These are phyloP conservation scores for Heterochromis multidens DNA, from an alignment of 2,113 vertebrate species.

Conservation along the genomic window DNA sequence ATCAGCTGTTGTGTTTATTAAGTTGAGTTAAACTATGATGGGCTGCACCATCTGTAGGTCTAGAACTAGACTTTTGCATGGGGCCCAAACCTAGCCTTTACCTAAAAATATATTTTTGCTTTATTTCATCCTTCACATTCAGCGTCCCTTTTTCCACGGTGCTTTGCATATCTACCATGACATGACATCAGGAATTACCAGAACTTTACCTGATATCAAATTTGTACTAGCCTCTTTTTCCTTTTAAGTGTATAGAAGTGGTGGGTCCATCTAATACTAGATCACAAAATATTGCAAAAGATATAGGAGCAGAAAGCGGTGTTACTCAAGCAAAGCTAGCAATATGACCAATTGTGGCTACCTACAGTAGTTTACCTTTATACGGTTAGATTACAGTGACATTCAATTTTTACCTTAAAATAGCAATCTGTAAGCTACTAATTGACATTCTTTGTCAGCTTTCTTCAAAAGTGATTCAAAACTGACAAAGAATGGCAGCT, in stretches of 20 bases:
- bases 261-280: too few species aligned
- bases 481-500: not conserved
- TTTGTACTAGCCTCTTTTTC: not conserved
- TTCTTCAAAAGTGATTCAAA: slow-evolving; percentile 17
- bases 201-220: not conserved
- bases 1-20: not conserved
- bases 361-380: not conserved
- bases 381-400: not conserved
- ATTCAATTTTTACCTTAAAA: not conserved
- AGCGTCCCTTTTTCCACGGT: too few species aligned
- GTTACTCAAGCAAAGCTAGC: not conserved
- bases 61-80: not conserved
- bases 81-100: not conserved
- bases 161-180: not conserved
- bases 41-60: not conserved
- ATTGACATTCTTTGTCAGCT: not conserved
- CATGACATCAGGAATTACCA: too few species aligned
- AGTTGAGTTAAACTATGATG: not conserved
- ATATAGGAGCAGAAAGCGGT: not conserved
- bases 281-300: not conserved
- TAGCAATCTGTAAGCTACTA: not conserved
- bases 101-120: not conserved
- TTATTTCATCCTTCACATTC: not conserved
- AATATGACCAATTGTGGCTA: not conserved
- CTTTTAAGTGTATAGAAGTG: not conserved